Base-by-base conservation (phyloP, 2,113 vertebrate species). In the Dicerorhinus sumatrensis region DNA sequence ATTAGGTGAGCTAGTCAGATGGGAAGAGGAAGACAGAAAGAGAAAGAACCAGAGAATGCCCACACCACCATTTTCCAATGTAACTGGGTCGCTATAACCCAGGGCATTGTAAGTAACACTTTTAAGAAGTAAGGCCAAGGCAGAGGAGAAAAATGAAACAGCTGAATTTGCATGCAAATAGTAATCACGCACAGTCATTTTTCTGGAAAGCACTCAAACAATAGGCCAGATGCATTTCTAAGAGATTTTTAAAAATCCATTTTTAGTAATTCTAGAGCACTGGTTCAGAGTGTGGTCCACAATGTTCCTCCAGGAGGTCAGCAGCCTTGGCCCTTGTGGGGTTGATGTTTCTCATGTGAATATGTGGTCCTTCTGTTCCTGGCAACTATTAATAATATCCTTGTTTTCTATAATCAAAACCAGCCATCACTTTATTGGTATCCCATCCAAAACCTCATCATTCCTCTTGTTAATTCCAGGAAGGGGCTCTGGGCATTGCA, bases 1-100 rank as follows among this genome's bases (percentile, higher is more conserved):
- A 96, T 97, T 91, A 97, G 81, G 48, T 86, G 89, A 94, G 81
- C 91, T 91, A 89, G 86, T 69, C 76, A 76, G 83, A 79, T 23
- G 42, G 25, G 76, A 63, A 89, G 70, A 88, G 39, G 46, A 58
- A 70, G 39, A 86, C 1, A 79, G 91, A 62, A 46, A 97, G 12
- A 42, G 27, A 63, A 75, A 51, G 75, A 80, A 73, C 33, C 51
- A 9, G 0, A 60, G 11, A 60, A 72, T 54, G 70, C 6, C 60
- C 76, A 72, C 92, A 77, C 3, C 18, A 9, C 72, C 63, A 33
- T 89, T 70, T 95, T 80, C 48, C 31, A 79, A 2, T 33, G 56
- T 33, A 91, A 62, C 56, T 27, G 33, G 58, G 36, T 29, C 12
- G 0, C 17, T 65, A 5, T 95, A 75, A 87, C 29, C 21, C 73